Conservation (phyloP, 2,797 vertebrate species). For the Esox masquinongy region DNA sequence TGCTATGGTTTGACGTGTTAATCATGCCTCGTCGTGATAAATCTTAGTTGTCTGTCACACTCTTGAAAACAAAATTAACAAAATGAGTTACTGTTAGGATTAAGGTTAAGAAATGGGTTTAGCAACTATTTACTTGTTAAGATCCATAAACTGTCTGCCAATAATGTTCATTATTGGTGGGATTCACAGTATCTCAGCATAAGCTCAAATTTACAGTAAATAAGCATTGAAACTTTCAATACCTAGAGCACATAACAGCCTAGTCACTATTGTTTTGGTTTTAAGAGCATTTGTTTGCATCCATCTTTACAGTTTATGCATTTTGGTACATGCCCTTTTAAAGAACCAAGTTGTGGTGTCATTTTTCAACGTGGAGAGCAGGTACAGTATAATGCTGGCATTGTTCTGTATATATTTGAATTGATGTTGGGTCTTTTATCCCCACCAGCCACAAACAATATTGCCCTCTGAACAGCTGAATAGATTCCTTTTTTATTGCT, state of each 20-base stretch:
- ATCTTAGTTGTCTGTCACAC: too few species aligned
- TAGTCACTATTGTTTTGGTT: neutral
- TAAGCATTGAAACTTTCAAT: neutral
- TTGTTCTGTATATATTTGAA: neutral
- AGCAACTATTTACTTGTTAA: too few species aligned
- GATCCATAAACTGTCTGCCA: too few species aligned
- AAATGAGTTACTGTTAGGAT: too few species aligned
- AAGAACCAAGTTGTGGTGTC: neutral
- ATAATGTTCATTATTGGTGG: too few species aligned
- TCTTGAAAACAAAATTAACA: too few species aligned
- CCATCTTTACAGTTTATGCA: neutral
- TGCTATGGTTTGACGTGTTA: too few species aligned
- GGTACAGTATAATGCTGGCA: neutral
- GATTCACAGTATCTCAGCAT: too few species aligned
- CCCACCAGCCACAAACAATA: slow-evolving; percentile 36
- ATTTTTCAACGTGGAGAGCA: neutral
- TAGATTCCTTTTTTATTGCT: neutral
- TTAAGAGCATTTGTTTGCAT: neutral
- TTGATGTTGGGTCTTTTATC: neutral
- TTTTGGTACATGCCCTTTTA: neutral
- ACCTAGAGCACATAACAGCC: neutral
- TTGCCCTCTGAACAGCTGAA: slow-evolving; percentile 17
- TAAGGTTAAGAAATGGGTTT: too few species aligned
- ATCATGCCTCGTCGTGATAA: too few species aligned
- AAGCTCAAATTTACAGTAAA: neutral